Percentiles rank a stretch among this genome's conserved stretches.
Conservation (phyloP, 2,113 vertebrate species). For the Protobothrops flavoviridis region DNA sequence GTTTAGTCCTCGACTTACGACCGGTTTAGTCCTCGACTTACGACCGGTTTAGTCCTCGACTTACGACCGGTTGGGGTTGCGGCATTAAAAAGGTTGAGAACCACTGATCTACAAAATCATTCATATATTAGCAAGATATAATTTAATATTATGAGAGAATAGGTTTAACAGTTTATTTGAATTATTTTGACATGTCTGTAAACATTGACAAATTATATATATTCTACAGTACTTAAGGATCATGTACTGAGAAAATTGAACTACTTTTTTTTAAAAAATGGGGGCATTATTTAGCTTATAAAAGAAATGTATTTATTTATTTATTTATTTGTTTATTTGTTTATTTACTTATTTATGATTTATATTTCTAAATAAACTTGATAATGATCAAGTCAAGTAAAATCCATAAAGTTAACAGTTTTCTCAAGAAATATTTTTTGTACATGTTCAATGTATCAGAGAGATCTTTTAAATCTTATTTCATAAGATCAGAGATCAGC, state of each 20-base stretch:
- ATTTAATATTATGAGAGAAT: background rate
- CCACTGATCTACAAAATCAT: background rate
- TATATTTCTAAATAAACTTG: background rate
- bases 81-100: too few relatives aligned
- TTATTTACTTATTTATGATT: background rate
- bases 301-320: background rate
- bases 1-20: too few relatives aligned
- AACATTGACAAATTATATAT: background rate
- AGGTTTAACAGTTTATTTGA: background rate
- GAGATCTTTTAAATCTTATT: background rate
- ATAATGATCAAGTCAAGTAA: background rate
- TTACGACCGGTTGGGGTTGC: too few relatives aligned
- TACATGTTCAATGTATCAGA: background rate
- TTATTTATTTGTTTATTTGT: background rate
- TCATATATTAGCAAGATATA: background rate
- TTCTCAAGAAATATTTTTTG: background rate
- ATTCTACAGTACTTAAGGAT: background rate
- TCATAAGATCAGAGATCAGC: background rate
- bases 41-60: too few relatives aligned
- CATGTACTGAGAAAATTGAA: too few relatives aligned
- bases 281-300: background rate
- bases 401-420: conserved; percentile 32
- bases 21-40: too few relatives aligned
- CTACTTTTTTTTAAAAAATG: background rate
- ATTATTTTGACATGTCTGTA: background rate